Percentiles rank a stretch among this genome's conserved stretches.
Evolutionary conservation across 2,888 invertebrate genomes (phyloP).

Genomic region (Euproctis similis): DNA sequence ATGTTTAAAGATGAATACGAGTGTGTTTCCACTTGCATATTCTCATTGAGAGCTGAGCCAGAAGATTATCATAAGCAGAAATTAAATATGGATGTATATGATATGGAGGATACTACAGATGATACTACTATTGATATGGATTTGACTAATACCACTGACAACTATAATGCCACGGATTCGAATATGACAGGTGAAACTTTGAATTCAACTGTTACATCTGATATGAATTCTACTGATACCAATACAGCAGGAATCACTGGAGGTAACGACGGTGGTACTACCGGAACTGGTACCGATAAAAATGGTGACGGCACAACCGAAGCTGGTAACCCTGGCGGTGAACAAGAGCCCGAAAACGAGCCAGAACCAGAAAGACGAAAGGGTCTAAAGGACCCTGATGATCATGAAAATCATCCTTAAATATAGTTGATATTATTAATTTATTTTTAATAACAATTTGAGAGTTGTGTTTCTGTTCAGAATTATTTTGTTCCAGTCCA

Average conservation of each 20-base stretch:
- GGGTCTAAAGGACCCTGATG: too few species aligned
- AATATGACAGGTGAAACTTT: neutral
- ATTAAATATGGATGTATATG: too few species aligned
- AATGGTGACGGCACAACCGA: too few species aligned
- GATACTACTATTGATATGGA: neutral
- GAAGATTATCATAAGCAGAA: conserved; percentile 28
- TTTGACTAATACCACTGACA: neutral
- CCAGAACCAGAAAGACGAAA: too few species aligned
- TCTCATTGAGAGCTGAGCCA: conserved; percentile 29
- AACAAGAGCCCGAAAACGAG: too few species aligned
- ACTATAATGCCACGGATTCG: neutral
- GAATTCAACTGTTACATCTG: neutral
- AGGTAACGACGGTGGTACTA: neutral
- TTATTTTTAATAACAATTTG: too few species aligned
- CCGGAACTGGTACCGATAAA: neutral
- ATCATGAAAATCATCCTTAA: too few species aligned
- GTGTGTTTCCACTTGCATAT: conserved; percentile 56
- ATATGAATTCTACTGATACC: neutral
- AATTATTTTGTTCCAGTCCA: too few species aligned
- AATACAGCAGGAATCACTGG: neutral
- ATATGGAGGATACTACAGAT: too few species aligned
- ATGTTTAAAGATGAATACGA: conserved; percentile 62
- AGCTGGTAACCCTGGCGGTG: too few species aligned
- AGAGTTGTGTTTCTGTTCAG: too few species aligned
- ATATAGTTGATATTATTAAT: too few species aligned